Evolutionary conservation across 2,113 vertebrate genomes (phyloP).

Genomic region (Ahaetulla prasina): DNA sequence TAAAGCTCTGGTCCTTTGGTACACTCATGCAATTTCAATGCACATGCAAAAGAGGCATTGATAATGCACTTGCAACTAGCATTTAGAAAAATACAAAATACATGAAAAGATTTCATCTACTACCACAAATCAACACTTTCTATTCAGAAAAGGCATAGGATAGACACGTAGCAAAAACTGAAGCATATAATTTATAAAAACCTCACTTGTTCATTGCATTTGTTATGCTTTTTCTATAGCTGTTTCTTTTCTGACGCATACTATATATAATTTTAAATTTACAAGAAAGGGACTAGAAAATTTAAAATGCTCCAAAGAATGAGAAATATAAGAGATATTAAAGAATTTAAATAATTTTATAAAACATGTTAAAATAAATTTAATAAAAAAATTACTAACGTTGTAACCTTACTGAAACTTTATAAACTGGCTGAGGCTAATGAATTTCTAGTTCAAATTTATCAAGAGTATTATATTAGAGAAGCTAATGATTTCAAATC

Average conservation of each 20-base stretch:
- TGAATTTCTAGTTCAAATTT: background rate
- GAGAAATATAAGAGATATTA: slow-evolving; percentile 10
- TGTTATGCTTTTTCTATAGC: slow-evolving; percentile 51
- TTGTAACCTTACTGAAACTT: background rate
- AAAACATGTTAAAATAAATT: slow-evolving; percentile 14
- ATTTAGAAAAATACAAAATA: background rate
- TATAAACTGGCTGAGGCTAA: background rate
- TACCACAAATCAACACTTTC: background rate
- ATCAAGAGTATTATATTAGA: background rate
- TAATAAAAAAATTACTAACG: background rate
- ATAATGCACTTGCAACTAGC: background rate
- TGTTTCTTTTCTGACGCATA: slow-evolving; percentile 34
- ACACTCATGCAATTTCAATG: background rate
- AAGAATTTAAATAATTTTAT: background rate
- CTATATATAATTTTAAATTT: slow-evolving; percentile 19
- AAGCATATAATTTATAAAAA: slow-evolving; percentile 40
- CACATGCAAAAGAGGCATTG: background rate
- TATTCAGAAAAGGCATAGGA: background rate
- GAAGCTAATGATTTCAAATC: background rate
- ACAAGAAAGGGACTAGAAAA: slow-evolving; percentile 27
- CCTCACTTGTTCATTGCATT: slow-evolving; percentile 1
- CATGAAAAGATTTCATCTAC: background rate
- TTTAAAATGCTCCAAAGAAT: slow-evolving; percentile 35
- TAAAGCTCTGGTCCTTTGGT: background rate
- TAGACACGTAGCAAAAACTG: background rate